These are phyloP conservation scores for Cherax quadricarinatus DNA, from an alignment of 1,140 invertebrate genomes.

Conservation along the genomic window DNA sequence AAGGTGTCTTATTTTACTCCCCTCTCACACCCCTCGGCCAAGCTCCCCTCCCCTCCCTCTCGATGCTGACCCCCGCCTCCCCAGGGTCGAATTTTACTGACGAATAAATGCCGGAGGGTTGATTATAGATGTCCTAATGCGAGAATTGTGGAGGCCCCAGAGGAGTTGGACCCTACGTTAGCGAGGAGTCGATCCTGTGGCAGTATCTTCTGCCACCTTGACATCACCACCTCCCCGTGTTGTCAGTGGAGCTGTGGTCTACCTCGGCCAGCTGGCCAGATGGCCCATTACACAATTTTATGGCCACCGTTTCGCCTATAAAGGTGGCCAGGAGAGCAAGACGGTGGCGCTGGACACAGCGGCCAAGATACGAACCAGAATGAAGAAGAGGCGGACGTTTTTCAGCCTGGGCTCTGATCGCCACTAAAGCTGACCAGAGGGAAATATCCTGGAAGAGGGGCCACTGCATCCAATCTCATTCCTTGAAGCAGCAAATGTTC, in stretches of 20 bases:
- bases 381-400: slow-evolving; percentile 47
- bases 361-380: slow-evolving; percentile 43
- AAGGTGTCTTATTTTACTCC: slow-evolving; percentile 43
- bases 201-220: slow-evolving; percentile 22
- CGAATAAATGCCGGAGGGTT: slow-evolving; percentile 62
- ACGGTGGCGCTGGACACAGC: not conserved
- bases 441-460: slow-evolving; percentile 59
- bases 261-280: slow-evolving; percentile 56
- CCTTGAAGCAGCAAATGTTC: slow-evolving; percentile 66
- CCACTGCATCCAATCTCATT: slow-evolving; percentile 70
- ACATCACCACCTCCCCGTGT: slow-evolving; percentile 33
- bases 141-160: slow-evolving; percentile 43
- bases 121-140: slow-evolving; percentile 66
- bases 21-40: slow-evolving; percentile 10
- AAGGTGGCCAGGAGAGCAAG: slow-evolving; percentile 46
- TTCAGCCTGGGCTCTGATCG: slow-evolving; percentile 64
- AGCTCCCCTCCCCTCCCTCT: slow-evolving; percentile 1
- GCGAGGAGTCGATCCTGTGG: not conserved
- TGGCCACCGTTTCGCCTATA: slow-evolving; percentile 63
- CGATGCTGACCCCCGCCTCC: slow-evolving; percentile 43
- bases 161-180: not conserved
- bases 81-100: slow-evolving; percentile 66
- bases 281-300: slow-evolving; percentile 62
- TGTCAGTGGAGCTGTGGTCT: slow-evolving; percentile 41
- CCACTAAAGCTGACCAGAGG: slow-evolving; percentile 66